Base-by-base conservation (phyloP, 1,140 invertebrate species). In the Apis cerana region DNA sequence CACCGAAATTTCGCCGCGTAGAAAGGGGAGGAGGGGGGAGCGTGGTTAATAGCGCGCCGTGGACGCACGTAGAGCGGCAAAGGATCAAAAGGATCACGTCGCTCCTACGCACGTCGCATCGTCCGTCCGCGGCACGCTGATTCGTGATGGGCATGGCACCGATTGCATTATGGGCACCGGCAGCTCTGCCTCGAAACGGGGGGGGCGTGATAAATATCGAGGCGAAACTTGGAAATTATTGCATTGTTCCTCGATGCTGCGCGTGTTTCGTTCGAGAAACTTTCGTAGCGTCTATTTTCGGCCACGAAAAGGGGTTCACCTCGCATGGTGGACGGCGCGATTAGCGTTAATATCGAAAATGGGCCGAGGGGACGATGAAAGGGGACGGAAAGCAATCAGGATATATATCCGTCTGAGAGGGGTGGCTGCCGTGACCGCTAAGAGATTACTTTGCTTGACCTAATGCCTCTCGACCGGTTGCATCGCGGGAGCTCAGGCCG, bases 261-360 rank as follows among this genome's bases (percentile, higher is more conserved):
- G n/a, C n/a, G n/a, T n/a, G n/a, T 27, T 27, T 27, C 27, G 27
- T 27, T 27, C 27, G 27, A 27, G 27, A 27, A n/a, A n/a, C n/a
- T n/a, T 27, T 27, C 27, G 27, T 27, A 27, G 1, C 27, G 27
- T 27, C 1, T 1, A 1, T 27, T 27, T 27, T 27, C 27, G 27
- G 0, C 2, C 11, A 15, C 48, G n/a, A 52, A 27, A 52, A 50
- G 68, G 58, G 8, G 27, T 27, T 27, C 27, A 2, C 58, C 27
- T 12, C n/a, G 68, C 58, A 62, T 76, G 50, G 52, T 52, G 69
- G 23, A 71, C 68, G 58, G 33, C 21, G 65, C 83, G 85, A 89
- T 89, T 90, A 90, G 82, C 83, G 85, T 90, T 87, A 92, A 89
- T 91, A 91, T 91, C 79, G 85, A 77, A 89, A 92, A 90, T 90